Conservation (phyloP, 1,140 invertebrate genomes). For the Ridgeia piscesae region DNA sequence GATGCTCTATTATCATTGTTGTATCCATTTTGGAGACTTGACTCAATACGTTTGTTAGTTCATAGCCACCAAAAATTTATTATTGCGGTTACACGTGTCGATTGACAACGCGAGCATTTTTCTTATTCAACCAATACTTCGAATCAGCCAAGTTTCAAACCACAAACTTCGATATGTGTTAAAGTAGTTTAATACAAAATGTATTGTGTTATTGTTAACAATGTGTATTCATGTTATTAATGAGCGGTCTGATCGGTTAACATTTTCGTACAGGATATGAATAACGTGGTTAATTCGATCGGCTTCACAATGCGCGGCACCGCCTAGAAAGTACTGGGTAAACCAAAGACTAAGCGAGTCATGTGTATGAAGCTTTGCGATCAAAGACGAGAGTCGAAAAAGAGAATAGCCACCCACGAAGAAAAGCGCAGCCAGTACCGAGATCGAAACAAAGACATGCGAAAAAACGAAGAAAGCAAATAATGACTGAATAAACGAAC, state of each 20-base stretch:
- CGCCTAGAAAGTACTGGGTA: no score
- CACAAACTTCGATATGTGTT: background rate
- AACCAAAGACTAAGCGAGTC: no score
- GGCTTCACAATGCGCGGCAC: no score
- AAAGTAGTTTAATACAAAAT: background rate
- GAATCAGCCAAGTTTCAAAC: background rate
- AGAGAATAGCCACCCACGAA: no score
- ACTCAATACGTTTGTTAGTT: background rate
- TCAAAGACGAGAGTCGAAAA: no score
- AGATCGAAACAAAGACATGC: no score
- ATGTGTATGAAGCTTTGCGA: no score
- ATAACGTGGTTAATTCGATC: background rate
- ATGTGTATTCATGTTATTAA: background rate
- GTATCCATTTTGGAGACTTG: background rate
- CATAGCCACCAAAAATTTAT: background rate
- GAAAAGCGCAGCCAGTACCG: no score
- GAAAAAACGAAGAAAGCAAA: no score
- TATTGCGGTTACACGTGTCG: background rate
- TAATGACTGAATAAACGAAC: no score
- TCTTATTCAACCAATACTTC: background rate
- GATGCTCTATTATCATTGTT: background rate
- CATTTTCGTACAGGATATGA: background rate
- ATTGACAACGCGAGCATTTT: background rate
- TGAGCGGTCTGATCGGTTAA: background rate
- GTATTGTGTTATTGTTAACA: background rate